Percentiles rank a stretch among this genome's conserved stretches.
Evolutionary conservation across 2,797 vertebrate genomes (phyloP).

Genomic region (Telmatherina bonti): DNA sequence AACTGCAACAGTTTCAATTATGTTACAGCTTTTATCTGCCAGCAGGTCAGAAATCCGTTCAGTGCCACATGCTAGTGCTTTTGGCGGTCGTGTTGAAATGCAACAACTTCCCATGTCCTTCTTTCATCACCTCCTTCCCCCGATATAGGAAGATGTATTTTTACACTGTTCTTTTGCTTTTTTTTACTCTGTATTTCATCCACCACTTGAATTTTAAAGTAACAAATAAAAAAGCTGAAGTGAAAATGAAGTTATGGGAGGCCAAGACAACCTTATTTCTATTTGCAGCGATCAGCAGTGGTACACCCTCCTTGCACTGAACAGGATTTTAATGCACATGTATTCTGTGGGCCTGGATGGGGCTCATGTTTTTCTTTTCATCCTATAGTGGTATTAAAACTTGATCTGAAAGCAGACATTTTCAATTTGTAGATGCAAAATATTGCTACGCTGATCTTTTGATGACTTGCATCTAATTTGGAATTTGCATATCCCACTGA

Average conservation of each 20-base stretch:
- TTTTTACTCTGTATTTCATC: background rate
- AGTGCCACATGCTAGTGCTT: background rate
- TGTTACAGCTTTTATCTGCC: conserved; percentile 2
- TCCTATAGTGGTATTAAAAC: conserved; percentile 71
- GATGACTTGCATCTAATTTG: conserved; percentile 86
- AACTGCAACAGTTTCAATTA: background rate
- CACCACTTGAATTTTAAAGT: background rate
- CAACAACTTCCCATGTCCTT: background rate
- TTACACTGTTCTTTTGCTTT: background rate
- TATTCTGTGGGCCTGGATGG: conserved; percentile 21
- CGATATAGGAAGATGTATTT: background rate
- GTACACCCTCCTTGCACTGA: conserved; percentile 12
- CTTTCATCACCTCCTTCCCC: background rate
- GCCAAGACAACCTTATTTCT: background rate
- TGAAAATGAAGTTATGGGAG: background rate
- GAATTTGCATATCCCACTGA: conserved; percentile 86
- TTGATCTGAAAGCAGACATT: conserved; percentile 78
- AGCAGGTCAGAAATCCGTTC: background rate
- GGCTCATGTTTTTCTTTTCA: conserved; percentile 40
- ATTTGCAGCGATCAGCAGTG: background rate
- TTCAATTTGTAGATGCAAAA: conserved; percentile 83
- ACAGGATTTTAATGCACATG: conserved; percentile 28
- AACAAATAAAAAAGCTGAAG: background rate
- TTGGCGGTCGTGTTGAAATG: background rate
- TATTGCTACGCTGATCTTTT: conserved; percentile 84